phyloP scores from a whole-genome alignment of 2,888 invertebrate species.

The Epirrhoe tristata region DNA sequence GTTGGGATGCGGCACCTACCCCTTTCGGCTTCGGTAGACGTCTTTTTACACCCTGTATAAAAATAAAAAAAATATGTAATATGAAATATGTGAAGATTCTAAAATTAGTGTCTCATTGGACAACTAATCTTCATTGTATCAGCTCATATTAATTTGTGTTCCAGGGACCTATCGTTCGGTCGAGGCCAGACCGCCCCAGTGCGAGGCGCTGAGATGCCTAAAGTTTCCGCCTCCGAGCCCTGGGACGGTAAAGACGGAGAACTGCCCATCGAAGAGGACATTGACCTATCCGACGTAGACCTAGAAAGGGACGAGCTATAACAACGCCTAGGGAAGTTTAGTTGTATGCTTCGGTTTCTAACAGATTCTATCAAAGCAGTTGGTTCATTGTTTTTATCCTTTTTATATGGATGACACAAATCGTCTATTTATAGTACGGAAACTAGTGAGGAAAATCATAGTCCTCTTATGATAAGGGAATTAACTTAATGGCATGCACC shows the following conservation, averaged over 20 bases:
- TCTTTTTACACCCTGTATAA: too few relatives aligned
- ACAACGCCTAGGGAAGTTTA: conserved; percentile 46
- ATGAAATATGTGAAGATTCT: too few relatives aligned
- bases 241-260: conserved; percentile 99
- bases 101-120: too few relatives aligned
- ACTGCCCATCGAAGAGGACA: conserved; percentile 93
- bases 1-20: too few relatives aligned
- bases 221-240: conserved; percentile 87
- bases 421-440: background rate
- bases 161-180: conserved; percentile 95
- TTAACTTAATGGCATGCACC: too few relatives aligned
- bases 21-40: too few relatives aligned
- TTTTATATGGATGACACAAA: background rate
- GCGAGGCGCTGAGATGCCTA: conserved; percentile 92
- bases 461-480: background rate
- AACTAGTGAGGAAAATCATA: background rate
- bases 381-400: background rate
- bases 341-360: background rate
- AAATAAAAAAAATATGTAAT: too few relatives aligned
- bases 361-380: background rate
- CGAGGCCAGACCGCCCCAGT: conserved; percentile 96
- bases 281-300: conserved; percentile 95
- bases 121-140: too few relatives aligned
- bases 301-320: conserved; percentile 92
- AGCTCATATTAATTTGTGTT: conserved; percentile 3